phyloP scores from a whole-genome alignment of 2,797 vertebrate species.

The Huso huso region DNA sequence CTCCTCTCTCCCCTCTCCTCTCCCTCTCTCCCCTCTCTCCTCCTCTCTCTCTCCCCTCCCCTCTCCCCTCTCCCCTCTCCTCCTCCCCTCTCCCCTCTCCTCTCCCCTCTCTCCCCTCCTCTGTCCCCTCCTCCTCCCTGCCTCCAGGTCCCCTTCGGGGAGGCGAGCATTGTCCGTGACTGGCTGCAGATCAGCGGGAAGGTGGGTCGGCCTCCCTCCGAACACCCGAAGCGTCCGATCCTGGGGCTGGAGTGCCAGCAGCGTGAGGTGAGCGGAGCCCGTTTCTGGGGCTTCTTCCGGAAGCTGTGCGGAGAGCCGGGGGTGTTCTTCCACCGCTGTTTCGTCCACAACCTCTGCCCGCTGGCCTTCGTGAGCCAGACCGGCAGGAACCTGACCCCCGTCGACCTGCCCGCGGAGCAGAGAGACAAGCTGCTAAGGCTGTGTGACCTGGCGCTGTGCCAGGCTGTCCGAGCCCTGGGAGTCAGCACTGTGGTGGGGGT shows the following conservation, averaged over 20 bases:
- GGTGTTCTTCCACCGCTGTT: conserved; percentile 74
- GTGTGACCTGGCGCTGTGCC: conserved; percentile 64
- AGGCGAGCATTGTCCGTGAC: conserved; percentile 69
- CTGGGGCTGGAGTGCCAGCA: conserved; percentile 63
- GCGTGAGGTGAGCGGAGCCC: conserved; percentile 78
- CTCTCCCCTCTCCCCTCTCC: no score
- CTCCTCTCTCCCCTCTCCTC: background rate
- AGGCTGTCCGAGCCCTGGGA: conserved; percentile 54
- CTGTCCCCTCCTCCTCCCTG: conserved; percentile 30
- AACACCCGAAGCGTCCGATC: conserved; percentile 77
- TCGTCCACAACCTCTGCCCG: conserved; percentile 82
- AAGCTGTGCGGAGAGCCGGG: conserved; percentile 61
- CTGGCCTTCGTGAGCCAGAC: conserved; percentile 69
- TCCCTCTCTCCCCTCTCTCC: background rate
- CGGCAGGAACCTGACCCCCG: conserved; percentile 76
- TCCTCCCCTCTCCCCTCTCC: no score
- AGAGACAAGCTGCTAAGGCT: conserved; percentile 52
- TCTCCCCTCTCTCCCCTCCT: no score
- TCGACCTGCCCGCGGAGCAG: conserved; percentile 54
- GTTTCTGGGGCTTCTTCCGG: conserved; percentile 80
- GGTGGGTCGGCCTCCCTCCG: conserved; percentile 54
- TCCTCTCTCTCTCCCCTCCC: background rate
- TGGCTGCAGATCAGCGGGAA: conserved; percentile 70
- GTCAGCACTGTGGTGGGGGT: conserved; percentile 71
- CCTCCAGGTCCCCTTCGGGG: conserved; percentile 75